Evolutionary conservation across 2,113 vertebrate species (phyloP).

Genomic region (Ammodramus savannarum): DNA sequence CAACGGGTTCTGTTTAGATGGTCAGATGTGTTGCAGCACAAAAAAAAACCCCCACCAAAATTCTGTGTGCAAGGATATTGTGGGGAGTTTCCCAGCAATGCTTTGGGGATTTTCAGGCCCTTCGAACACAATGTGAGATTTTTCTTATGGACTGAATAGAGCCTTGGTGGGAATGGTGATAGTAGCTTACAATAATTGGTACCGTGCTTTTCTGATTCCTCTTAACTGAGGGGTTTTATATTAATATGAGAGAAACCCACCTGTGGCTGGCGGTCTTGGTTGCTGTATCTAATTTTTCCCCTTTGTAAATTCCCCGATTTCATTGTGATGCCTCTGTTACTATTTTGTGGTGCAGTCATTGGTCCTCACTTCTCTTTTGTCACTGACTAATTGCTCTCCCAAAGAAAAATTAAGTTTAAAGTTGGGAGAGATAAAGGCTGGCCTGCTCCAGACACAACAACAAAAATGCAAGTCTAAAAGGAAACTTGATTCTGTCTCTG

Average conservation of each 20-base stretch:
- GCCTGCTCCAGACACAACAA: not conserved
- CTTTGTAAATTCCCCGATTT: constrained; percentile 35
- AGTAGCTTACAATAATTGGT: constrained; percentile 21
- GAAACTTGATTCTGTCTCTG: not conserved
- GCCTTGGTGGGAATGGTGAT: accelerated
- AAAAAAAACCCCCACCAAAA: not conserved
- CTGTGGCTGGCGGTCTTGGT: not conserved
- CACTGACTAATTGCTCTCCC: not conserved
- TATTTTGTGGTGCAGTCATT: not conserved
- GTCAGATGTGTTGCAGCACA: not conserved
- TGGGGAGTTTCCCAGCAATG: constrained; percentile 21
- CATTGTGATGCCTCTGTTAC: not conserved
- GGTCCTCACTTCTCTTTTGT: constrained; percentile 29
- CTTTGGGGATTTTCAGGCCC: constrained; percentile 34
- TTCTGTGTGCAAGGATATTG: not conserved
- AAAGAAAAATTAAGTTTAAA: not conserved
- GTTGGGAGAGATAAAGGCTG: not conserved
- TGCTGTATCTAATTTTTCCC: constrained; percentile 2
- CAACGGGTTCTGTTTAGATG: not conserved
- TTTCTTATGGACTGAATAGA: not conserved
- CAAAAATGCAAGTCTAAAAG: not conserved
- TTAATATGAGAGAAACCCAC: constrained; percentile 12
- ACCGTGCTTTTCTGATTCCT: not conserved
- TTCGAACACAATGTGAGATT: not conserved
- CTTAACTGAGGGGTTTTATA: not conserved